Base-by-base conservation (phyloP, 2,113 vertebrate species). In the Hemicordylus capensis region DNA sequence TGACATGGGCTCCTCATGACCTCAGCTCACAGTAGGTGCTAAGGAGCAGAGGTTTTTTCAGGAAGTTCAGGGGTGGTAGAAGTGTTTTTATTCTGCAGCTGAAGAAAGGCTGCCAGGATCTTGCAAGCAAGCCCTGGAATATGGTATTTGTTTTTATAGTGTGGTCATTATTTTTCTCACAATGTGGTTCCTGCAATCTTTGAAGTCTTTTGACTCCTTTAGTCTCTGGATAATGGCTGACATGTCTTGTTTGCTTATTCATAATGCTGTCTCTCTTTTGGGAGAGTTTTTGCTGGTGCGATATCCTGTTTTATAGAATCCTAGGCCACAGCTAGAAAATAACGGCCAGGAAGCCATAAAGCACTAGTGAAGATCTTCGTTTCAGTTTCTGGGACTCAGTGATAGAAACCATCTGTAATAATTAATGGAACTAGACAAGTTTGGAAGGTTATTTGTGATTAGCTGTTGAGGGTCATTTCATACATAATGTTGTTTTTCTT, bases 41-140 rank as follows among this genome's bases (percentile, higher is more conserved):
- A 51, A 48, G 90, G 83, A 72, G 61, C 63, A 81, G 22, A 69
- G 15, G 4, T 78, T 90, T 87, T 79, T 92, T 84, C 83, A 88
- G 90, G 93, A 94, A 91, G 78, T 83, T 78, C 85, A 87, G 78
- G 6, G 9, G 78, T 69, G 75, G 77, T 12, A 34, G 72, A 80
- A 72, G 44, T 92, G 80, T 87, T 94, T 95, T 91, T 77, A 81
- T 85, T 94, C 81, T 88, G 72, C 63, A 64, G 86, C 76, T 91
- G 89, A 94, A 86, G 78, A 91, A 91, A 87, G 61, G 75, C 85
- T 93, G 86, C 90, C 91, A 91, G 87, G 88, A 94, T 82, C 84
- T 69, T 81, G 8, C 14, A 91, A 92, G 74, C 28, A 37, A 61
- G 44, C 44, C 56, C 15, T 70, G 4, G 75, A 89, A 83, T 59